These are phyloP conservation scores for Hoplostethus mediterraneus DNA, from an alignment of 2,797 vertebrate species.

Conservation along the genomic window DNA sequence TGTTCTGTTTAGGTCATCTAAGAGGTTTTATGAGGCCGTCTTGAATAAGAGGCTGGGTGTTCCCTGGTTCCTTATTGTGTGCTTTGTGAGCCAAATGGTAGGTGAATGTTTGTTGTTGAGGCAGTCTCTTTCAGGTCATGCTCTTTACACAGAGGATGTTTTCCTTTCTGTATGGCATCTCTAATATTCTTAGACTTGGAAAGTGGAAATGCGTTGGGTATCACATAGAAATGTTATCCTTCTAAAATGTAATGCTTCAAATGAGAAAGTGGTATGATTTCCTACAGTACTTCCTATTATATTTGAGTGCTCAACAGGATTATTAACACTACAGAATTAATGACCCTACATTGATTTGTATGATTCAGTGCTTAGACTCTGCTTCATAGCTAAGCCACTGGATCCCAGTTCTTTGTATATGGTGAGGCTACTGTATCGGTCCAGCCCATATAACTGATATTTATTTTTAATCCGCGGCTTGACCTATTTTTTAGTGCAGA, in stretches of 20 bases:
- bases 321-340: not conserved
- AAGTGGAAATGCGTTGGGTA: conserved; percentile 5
- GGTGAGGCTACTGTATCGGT: conserved; percentile 40
- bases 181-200: conserved; percentile 12
- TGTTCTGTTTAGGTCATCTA: conserved; percentile 35
- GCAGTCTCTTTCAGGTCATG: conserved; percentile 42
- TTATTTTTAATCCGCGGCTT: conserved; percentile 79
- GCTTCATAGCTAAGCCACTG: conserved; percentile 55
- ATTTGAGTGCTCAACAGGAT: not conserved
- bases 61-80: conserved; percentile 54
- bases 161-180: conserved; percentile 17
- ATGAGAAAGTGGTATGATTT: not conserved
- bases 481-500: conserved; percentile 76
- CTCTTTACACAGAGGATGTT: conserved; percentile 58
- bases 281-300: not conserved
- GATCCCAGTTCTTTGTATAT: conserved; percentile 52
- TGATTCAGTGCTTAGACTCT: conserved; percentile 27
- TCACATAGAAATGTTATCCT: no score
- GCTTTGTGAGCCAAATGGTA: conserved; percentile 53
- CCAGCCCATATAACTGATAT: conserved; percentile 62
- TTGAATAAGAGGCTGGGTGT: conserved; percentile 62
- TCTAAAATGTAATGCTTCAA: not conserved
- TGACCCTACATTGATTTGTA: conserved; percentile 10
- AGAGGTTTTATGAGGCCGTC: conserved; percentile 30
- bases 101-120: conserved; percentile 62